These are phyloP conservation scores for Dendrophyllia cribrosa DNA, from an alignment of 64 coral and sea anemone genomes.

Conservation along the genomic window DNA sequence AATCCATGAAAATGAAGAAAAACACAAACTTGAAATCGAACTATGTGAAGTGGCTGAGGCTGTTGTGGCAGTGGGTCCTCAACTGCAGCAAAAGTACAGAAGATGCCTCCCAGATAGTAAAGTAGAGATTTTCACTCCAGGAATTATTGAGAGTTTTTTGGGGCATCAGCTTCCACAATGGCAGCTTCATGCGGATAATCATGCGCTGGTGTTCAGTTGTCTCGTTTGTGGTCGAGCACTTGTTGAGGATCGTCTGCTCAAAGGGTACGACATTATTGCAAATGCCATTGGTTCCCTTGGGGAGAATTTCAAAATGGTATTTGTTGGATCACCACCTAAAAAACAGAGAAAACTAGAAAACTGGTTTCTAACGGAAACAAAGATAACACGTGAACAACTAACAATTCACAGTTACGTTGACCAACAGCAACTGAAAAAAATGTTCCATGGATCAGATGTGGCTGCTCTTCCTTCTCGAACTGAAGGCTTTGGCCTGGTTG, in stretches of 20 bases:
- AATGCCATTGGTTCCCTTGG: slow-evolving; percentile 24
- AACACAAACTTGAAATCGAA: slow-evolving; percentile 24
- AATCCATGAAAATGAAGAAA: slow-evolving; percentile 24
- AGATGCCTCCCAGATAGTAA: not conserved
- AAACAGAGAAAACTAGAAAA: not conserved
- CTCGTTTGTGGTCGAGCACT: slow-evolving; percentile 33
- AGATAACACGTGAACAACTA: not conserved
- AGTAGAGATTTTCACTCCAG: slow-evolving; percentile 39
- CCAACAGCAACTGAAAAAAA: not conserved
- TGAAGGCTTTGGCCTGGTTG: slow-evolving; percentile 44
- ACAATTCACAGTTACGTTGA: slow-evolving; percentile 15
- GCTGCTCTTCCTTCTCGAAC: slow-evolving; percentile 25
- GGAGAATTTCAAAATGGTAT: not conserved
- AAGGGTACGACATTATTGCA: slow-evolving; percentile 48
- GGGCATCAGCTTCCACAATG: not conserved
- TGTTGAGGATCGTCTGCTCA: slow-evolving; percentile 19
- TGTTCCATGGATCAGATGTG: not conserved
- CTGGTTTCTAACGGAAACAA: slow-evolving; percentile 13
- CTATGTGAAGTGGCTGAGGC: slow-evolving; percentile 3
- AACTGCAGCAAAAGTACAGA: slow-evolving; percentile 24
- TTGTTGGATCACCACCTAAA: slow-evolving; percentile 14
- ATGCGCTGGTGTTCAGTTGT: not conserved
- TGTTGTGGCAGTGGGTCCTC: slow-evolving; percentile 40
- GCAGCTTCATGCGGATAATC: not conserved
- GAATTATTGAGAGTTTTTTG: slow-evolving; percentile 2